Percentiles rank a stretch among this genome's conserved stretches.
phyloP scores from a whole-genome alignment of 2,797 vertebrate species.

The Microchirus variegatus region DNA sequence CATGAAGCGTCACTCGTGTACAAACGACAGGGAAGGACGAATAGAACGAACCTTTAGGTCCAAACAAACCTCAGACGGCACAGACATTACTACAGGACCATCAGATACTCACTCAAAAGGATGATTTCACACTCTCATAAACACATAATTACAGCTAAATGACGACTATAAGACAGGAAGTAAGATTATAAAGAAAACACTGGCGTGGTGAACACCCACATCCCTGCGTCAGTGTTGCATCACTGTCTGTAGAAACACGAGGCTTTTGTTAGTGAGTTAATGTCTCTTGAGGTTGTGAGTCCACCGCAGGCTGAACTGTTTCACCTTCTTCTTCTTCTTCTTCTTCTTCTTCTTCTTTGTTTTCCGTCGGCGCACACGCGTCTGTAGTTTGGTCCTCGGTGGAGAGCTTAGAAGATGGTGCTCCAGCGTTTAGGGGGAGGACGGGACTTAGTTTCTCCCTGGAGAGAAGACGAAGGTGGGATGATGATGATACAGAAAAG shows the following conservation, averaged over 20 bases:
- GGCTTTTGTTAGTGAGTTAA: constrained; percentile 79
- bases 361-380: constrained; percentile 40
- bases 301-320: constrained; percentile 53
- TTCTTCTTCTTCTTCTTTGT: constrained; percentile 35
- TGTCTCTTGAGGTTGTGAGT: constrained; percentile 69
- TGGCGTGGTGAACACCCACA: background rate
- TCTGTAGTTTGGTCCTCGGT: constrained; percentile 49
- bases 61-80: constrained; percentile 35
- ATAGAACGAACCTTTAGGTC: constrained; percentile 24
- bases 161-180: background rate
- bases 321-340: constrained; percentile 34
- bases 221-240: constrained; percentile 10
- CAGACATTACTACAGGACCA: constrained; percentile 60
- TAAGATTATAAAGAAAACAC: background rate
- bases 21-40: constrained; percentile 36
- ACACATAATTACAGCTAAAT: background rate
- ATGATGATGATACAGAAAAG: too few relatives aligned
- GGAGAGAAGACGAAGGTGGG: background rate
- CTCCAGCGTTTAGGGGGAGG: constrained; percentile 86
- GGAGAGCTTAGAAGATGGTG: constrained; percentile 83
- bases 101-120: background rate
- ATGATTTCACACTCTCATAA: background rate
- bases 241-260: constrained; percentile 49
- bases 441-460: constrained; percentile 83
- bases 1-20: constrained; percentile 31